These are phyloP conservation scores for Styela clava DNA, from an alignment of 23 tunicate species.

Conservation along the genomic window DNA sequence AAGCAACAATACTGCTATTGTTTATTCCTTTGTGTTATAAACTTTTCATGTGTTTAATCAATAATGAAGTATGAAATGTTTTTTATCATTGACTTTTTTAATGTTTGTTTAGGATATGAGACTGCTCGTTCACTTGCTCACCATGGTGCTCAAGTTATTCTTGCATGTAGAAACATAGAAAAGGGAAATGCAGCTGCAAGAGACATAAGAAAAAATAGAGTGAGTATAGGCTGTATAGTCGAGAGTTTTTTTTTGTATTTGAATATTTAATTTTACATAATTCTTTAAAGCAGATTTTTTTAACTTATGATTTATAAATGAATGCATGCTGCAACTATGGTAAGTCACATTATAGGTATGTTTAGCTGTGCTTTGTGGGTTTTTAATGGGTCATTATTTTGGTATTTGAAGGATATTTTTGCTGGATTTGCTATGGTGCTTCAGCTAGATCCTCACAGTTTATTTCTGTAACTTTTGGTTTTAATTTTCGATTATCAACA, in stretches of 20 bases:
- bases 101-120: conserved; percentile 50
- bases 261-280: neutral
- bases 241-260: neutral
- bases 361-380: too few species aligned
- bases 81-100: too few species aligned
- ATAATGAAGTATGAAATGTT: too few species aligned
- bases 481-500: too few species aligned
- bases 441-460: too few species aligned
- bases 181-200: conserved; percentile 47
- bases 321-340: neutral
- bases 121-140: conserved; percentile 74
- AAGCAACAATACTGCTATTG: too few species aligned
- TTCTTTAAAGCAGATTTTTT: neutral
- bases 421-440: too few species aligned
- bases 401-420: too few species aligned
- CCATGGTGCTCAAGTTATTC: conserved; percentile 70
- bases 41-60: too few species aligned
- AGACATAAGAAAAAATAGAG: conserved; percentile 37
- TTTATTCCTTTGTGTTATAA: too few species aligned
- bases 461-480: too few species aligned
- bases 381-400: too few species aligned
- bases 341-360: neutral
- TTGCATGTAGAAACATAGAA: conserved; percentile 66
- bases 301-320: neutral
- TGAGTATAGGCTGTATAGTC: neutral